These are phyloP conservation scores for Agrotis ipsilon DNA, from an alignment of 2,888 invertebrate species.

Conservation along the genomic window DNA sequence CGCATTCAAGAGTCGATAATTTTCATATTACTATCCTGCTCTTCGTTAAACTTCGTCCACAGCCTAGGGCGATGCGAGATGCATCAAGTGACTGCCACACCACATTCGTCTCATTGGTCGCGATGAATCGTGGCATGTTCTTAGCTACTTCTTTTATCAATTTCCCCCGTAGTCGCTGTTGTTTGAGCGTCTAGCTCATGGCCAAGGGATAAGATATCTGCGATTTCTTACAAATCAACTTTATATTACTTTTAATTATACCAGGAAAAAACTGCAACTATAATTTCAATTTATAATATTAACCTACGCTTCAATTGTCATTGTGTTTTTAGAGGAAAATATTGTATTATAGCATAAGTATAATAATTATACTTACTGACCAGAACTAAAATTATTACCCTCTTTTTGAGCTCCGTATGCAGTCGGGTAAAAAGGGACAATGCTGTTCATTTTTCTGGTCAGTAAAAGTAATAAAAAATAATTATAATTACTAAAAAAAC, in stretches of 20 bases:
- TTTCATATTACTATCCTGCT: background rate
- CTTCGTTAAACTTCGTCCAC: background rate
- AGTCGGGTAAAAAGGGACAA: background rate
- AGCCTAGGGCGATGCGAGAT: background rate
- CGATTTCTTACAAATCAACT: background rate
- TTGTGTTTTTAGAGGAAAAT: slow-evolving; percentile 8
- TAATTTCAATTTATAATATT: slow-evolving; percentile 13
- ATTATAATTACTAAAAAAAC: slow-evolving; percentile 27
- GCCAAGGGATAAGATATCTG: background rate
- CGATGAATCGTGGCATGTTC: background rate
- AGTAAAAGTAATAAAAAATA: slow-evolving; percentile 25
- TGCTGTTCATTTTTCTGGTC: slow-evolving; percentile 3
- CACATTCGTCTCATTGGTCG: background rate
- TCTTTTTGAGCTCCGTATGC: background rate
- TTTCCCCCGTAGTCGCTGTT: background rate
- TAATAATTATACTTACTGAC: slow-evolving; percentile 13
- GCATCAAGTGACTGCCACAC: background rate
- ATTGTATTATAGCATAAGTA: slow-evolving; percentile 33
- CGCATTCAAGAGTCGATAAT: slow-evolving; percentile 33
- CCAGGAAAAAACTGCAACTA: slow-evolving; percentile 25
- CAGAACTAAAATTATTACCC: slow-evolving; percentile 1
- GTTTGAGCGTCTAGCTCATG: background rate
- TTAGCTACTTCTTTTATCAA: background rate
- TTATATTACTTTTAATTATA: slow-evolving; percentile 7
- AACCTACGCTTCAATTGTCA: background rate